Percentiles rank a stretch among this genome's conserved stretches.
Conservation (phyloP, 2,888 invertebrate species). For the Pantelozetes paolii region DNA sequence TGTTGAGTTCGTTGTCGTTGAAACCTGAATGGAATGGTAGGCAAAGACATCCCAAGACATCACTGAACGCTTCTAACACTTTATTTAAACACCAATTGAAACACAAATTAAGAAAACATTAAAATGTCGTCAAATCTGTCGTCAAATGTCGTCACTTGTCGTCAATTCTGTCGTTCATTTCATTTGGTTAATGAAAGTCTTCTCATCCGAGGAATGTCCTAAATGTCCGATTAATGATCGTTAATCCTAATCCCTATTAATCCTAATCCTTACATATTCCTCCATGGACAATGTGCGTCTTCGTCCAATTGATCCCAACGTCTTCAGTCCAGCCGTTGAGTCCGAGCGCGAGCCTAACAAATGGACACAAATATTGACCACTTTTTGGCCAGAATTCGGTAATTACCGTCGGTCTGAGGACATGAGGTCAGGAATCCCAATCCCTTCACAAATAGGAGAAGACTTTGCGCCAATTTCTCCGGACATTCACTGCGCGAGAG, state of each 20-base stretch:
- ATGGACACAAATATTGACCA: not conserved
- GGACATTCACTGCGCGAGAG: constrained; percentile 54
- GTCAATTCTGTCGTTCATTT: not conserved
- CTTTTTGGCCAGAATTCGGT: not conserved
- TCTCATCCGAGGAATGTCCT: constrained; percentile 41
- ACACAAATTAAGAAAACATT: no score
- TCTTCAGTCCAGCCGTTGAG: not conserved
- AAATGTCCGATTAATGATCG: no score
- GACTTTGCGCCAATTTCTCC: constrained; percentile 76
- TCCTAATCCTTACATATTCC: constrained; percentile 60
- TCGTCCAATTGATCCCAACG: constrained; percentile 44
- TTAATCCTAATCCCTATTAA: no score
- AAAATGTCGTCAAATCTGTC: no score
- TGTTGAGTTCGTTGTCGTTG: constrained; percentile 38
- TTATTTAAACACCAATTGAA: no score
- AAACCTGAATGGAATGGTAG: constrained; percentile 32
- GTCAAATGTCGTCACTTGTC: no score
- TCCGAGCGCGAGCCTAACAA: not conserved
- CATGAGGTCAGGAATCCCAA: constrained; percentile 62
- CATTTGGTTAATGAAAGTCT: constrained; percentile 40
- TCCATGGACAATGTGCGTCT: constrained; percentile 65
- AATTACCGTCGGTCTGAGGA: constrained; percentile 56
- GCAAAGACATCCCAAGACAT: not conserved
- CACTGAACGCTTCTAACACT: not conserved
- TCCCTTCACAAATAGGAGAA: constrained; percentile 74